These are phyloP conservation scores for Triplophysa bombifrons DNA, from an alignment of 2,797 vertebrate species.

Conservation along the genomic window DNA sequence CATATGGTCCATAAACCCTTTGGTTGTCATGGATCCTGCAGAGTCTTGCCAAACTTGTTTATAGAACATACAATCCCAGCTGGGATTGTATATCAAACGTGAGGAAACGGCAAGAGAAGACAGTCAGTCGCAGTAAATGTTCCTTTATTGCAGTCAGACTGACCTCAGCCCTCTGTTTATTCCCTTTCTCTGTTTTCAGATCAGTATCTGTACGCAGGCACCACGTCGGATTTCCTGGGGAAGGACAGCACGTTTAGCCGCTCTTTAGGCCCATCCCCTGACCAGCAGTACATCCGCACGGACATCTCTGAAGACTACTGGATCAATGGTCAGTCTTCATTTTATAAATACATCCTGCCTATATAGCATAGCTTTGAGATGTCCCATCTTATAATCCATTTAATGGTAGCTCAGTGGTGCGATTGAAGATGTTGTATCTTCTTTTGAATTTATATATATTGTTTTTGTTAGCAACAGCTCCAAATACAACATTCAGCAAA, in stretches of 20 bases:
- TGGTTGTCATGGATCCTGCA: constrained; percentile 37
- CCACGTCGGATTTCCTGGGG: constrained; percentile 96
- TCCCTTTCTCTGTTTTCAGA: constrained; percentile 74
- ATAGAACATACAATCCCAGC: constrained; percentile 20
- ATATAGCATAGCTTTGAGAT: background rate
- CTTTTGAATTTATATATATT: background rate
- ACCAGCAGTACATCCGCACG: constrained; percentile 94
- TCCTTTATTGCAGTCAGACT: constrained; percentile 18
- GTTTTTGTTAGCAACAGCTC: background rate
- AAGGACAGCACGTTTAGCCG: constrained; percentile 94
- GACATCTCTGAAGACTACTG: constrained; percentile 97
- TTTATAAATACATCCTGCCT: background rate
- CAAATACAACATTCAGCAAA: background rate
- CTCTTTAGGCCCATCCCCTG: constrained; percentile 89
- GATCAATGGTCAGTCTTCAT: constrained; percentile 87
- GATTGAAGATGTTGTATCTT: background rate
- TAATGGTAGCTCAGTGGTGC: too few relatives aligned
- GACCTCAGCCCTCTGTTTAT: constrained; percentile 12
- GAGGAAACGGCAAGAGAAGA: background rate
- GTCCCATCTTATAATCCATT: too few relatives aligned
- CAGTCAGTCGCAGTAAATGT: background rate
- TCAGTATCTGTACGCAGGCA: constrained; percentile 92
- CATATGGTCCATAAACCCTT: constrained; percentile 8
- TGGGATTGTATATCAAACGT: constrained; percentile 33
- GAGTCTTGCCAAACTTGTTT: constrained; percentile 35